Percentiles rank a stretch among this genome's conserved stretches.
Conservation (phyloP, 2,113 vertebrate species). For the Hemicordylus capensis region DNA sequence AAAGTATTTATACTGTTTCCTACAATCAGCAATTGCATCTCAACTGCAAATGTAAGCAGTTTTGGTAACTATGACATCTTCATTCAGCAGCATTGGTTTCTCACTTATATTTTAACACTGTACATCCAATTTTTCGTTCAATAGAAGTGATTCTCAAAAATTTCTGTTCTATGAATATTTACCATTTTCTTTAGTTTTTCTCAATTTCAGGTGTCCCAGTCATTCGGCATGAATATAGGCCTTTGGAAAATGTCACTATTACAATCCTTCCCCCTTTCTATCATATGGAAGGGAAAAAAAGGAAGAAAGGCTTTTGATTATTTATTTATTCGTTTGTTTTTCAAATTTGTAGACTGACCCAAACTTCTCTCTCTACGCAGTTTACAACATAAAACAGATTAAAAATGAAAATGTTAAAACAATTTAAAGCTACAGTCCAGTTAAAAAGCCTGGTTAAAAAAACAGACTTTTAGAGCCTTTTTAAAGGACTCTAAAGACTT, state of each 20-base stretch:
- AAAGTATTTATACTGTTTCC: neutral
- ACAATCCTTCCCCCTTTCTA: neutral
- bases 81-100: neutral
- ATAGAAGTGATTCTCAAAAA: no score
- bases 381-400: no score
- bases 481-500: no score
- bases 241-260: neutral
- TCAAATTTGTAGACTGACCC: no score
- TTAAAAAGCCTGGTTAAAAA: no score
- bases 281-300: no score
- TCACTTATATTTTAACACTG: neutral
- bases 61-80: neutral
- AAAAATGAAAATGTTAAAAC: no score
- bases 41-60: neutral
- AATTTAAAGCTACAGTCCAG: no score
- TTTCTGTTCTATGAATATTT: no score
- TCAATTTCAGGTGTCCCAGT: neutral
- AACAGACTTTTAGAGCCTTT: no score
- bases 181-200: neutral
- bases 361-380: no score
- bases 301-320: neutral
- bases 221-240: neutral
- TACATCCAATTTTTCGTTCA: neutral
- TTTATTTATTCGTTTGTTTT: no score
- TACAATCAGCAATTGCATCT: neutral